Evolutionary conservation across 2,888 invertebrate species (phyloP).

Genomic region (Anarsia innoxiella): DNA sequence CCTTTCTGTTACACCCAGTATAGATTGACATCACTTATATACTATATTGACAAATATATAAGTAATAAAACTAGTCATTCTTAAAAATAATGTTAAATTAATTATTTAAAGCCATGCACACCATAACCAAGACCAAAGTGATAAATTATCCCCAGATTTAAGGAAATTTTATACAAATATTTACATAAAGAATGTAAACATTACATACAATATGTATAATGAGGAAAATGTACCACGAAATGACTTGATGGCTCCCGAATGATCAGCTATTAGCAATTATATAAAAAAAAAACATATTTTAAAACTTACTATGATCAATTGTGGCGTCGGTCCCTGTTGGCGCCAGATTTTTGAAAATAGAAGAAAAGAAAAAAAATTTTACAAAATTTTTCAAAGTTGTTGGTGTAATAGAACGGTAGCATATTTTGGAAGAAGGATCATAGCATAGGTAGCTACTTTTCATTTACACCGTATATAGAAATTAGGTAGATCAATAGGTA

Average conservation of each 20-base stretch:
- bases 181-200: not conserved
- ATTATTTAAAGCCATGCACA: not conserved
- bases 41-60: too few relatives aligned
- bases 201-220: not conserved
- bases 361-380: not conserved
- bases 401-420: too few relatives aligned
- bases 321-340: conserved; percentile 69
- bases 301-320: conserved; percentile 71
- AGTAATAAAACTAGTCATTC: too few relatives aligned
- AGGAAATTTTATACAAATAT: not conserved
- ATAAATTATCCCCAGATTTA: conserved; percentile 11
- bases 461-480: too few relatives aligned
- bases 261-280: conserved; percentile 8
- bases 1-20: too few relatives aligned
- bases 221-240: conserved; percentile 27
- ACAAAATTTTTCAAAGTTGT: too few relatives aligned
- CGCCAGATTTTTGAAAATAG: too few relatives aligned
- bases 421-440: too few relatives aligned
- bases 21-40: too few relatives aligned
- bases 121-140: conserved; percentile 1
- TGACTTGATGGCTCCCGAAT: conserved; percentile 10
- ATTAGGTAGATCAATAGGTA: too few relatives aligned
- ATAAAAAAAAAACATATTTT: conserved; percentile 2
- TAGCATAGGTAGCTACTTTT: too few relatives aligned
- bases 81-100: too few relatives aligned